Evolutionary conservation across 1,140 invertebrate genomes (phyloP).

Genomic region (Proctacanthus coquilletti): DNA sequence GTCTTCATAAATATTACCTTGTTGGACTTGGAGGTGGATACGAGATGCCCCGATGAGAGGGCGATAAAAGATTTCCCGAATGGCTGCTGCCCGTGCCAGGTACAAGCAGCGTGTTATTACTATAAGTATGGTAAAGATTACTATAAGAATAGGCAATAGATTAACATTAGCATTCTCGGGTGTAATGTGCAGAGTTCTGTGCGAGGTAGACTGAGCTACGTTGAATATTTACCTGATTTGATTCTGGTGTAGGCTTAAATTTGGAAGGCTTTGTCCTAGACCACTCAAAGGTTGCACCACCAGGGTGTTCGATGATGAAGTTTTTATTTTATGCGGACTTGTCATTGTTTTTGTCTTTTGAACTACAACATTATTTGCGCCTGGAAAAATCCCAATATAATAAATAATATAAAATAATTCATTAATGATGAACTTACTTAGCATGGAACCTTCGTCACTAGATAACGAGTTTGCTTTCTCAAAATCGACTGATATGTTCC

Average conservation of each 20-base stretch:
- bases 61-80: conserved; percentile 33
- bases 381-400: too few species aligned
- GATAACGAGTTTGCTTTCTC: conserved; percentile 37
- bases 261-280: conserved; percentile 56
- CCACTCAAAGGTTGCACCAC: conserved; percentile 52
- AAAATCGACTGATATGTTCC: conserved; percentile 34
- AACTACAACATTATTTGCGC: conserved; percentile 3
- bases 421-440: conserved; percentile 12
- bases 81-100: conserved; percentile 33
- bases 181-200: too few species aligned
- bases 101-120: conserved; percentile 36
- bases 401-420: too few species aligned
- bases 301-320: conserved; percentile 50
- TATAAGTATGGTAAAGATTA: conserved; percentile 29
- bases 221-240: conserved; percentile 11
- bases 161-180: too few species aligned
- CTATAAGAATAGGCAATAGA: conserved; percentile 13
- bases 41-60: conserved; percentile 46
- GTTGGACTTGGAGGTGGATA: conserved; percentile 64
- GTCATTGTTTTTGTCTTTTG: conserved; percentile 18
- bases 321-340: conserved; percentile 24
- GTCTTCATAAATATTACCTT: conserved; percentile 29
- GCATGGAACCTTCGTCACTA: conserved; percentile 34
- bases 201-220: neutral
- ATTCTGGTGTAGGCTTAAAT: conserved; percentile 35